Evolutionary conservation across 2,797 vertebrate genomes (phyloP), one percentile per base, ranked within the genome.

Genomic region (Sebastes hubbsi): DNA sequence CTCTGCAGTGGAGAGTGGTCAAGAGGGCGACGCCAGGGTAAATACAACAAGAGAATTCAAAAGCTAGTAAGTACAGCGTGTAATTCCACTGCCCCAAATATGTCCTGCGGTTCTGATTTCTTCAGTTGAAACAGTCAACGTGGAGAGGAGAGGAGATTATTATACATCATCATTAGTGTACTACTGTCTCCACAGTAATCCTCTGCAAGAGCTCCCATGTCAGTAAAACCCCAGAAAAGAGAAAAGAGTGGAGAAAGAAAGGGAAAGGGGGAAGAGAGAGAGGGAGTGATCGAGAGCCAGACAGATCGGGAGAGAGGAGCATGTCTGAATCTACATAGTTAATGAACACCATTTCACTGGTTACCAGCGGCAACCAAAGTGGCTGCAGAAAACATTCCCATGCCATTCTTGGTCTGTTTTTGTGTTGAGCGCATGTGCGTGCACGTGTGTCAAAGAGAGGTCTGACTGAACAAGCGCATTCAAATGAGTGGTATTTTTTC

Each of bases 341-440:
- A 94, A 93, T 92, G 91, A 94, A 82, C 80, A 70, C 76, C 62
- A 63, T 87, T 89, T 87, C 75, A 78, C 78, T 56, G 72, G 90
- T 93, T 86, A 88, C 92, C 91, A 84, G 32, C 63, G 54, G 87
- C 86, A 91, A 94, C 86, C 86, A 59, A 83, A 87, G 80, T 58
- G 73, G 78, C 72, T 59, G 81, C 79, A 76, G 84, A 75, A 90
- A 94, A 86, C 85, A 91, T 92, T 85, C 87, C 78, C 75, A 68
- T 83, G 87, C 77, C 87, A 84, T 81, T 87, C 82, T 86, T 18
- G 46, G 67, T 42, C 75, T 66, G 75, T 70, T 89, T 89, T 78
- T 54, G 5, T n/a, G 81, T 56, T 29, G 73, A 75, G 82, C 24
- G 61, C 58, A 56, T 81, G 85, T 72, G 77, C 29, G 62, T 64